Conservation (phyloP, 2,113 vertebrate species). For the Drymodes brunneopygia region DNA sequence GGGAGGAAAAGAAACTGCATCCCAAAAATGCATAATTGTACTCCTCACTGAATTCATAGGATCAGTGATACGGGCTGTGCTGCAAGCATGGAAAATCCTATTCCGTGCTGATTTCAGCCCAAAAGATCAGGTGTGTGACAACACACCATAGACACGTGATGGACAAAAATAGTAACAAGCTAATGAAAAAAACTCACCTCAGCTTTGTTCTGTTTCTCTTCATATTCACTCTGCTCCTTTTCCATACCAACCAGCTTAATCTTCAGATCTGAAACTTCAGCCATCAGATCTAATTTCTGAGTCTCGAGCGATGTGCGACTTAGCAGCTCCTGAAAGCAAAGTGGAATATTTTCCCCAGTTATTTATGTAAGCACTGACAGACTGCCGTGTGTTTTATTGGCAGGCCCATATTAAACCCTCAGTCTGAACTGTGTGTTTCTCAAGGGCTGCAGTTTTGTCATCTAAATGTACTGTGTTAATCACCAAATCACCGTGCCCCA, state of each 20-base stretch:
- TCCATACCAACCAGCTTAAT: slow-evolving; percentile 92
- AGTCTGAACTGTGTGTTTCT: neutral
- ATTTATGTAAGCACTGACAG: neutral
- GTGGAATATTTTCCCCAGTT: neutral
- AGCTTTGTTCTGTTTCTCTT: slow-evolving; percentile 91
- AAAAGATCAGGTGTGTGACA: slow-evolving; percentile 1
- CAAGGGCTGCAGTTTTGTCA: neutral
- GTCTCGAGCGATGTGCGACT: slow-evolving; percentile 89
- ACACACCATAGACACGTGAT: fast-evolving
- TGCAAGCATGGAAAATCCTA: neutral
- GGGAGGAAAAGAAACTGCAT: neutral
- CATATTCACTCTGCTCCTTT: slow-evolving; percentile 83
- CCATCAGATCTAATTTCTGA: slow-evolving; percentile 91
- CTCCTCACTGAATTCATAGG: neutral
- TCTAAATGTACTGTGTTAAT: neutral
- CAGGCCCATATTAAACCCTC: neutral
- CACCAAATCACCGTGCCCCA: neutral
- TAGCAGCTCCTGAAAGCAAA: slow-evolving; percentile 83
- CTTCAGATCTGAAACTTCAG: slow-evolving; percentile 93
- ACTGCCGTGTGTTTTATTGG: neutral
- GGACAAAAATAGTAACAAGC: neutral
- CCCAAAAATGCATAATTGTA: neutral
- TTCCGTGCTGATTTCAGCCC: neutral
- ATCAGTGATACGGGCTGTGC: neutral
- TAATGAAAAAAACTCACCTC: slow-evolving; percentile 77